Conservation (phyloP, 2,888 invertebrate species). For the Capitulum mitella region DNA sequence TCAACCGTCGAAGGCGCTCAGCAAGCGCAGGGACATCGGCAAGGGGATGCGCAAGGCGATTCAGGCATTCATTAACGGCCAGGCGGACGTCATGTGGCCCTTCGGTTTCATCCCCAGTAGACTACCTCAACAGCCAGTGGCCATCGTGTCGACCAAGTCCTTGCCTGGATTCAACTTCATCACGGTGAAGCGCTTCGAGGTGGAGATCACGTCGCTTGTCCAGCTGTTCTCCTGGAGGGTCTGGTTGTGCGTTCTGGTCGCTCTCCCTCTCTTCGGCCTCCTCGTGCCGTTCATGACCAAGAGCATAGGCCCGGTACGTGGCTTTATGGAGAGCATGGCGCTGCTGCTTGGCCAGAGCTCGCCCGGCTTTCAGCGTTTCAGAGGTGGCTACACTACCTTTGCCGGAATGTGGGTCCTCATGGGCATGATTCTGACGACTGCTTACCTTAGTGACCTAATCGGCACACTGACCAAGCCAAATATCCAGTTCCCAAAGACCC, state of each 20-base stretch:
- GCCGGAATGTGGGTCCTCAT: not conserved
- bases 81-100: not conserved
- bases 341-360: not conserved
- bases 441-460: not conserved
- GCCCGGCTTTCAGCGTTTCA: not conserved
- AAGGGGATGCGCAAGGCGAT: not conserved
- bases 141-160: not conserved
- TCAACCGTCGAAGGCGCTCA: not conserved
- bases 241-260: not conserved
- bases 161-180: not conserved
- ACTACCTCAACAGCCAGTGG: not conserved
- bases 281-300: not conserved
- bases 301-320: not conserved
- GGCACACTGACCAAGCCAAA: not conserved
- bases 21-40: not conserved
- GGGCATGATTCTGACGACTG: not conserved
- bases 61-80: not conserved
- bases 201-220: not conserved
- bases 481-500: not conserved
- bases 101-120: not conserved
- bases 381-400: not conserved
- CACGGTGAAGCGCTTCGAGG: not conserved
- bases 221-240: not conserved
- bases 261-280: not conserved
- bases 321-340: not conserved